Evolutionary conservation across 2,113 vertebrate genomes (phyloP).

Genomic region (Poeciliopsis turrubarensis): DNA sequence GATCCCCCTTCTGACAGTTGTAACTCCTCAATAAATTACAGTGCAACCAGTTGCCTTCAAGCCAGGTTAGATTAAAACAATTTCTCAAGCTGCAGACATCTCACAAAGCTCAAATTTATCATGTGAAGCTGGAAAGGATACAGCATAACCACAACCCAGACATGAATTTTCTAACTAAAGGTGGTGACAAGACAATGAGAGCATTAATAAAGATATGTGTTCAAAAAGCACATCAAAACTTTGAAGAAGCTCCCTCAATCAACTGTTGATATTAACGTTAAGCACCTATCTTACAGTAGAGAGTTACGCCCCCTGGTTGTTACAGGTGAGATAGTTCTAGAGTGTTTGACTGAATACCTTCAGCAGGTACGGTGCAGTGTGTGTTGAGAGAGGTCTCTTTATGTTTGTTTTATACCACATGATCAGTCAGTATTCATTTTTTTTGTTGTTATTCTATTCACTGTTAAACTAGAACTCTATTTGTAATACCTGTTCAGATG

Average conservation of each 20-base stretch:
- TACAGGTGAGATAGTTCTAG: conserved; percentile 57
- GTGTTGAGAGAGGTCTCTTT: background rate
- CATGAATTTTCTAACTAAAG: background rate
- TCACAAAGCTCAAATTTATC: background rate
- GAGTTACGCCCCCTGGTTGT: conserved; percentile 79
- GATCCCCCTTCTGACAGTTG: background rate
- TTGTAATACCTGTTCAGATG: background rate
- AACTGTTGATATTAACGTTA: background rate
- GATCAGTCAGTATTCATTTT: background rate
- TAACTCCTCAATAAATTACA: background rate
- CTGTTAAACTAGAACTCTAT: background rate
- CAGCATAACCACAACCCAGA: background rate
- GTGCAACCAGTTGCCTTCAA: background rate
- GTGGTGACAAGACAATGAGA: background rate
- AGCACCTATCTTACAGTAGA: conserved; percentile 56
- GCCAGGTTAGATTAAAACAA: background rate
- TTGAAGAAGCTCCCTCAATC: background rate
- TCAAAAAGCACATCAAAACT: background rate
- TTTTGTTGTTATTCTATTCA: background rate
- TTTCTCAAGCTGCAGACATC: background rate
- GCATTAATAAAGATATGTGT: no score
- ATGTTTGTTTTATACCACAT: background rate
- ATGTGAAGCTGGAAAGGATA: no score
- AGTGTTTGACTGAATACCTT: conserved; percentile 26
- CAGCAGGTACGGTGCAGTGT: conserved; percentile 31